phyloP scores from a whole-genome alignment of 2,113 vertebrate species.

The Protobothrops flavoviridis region DNA sequence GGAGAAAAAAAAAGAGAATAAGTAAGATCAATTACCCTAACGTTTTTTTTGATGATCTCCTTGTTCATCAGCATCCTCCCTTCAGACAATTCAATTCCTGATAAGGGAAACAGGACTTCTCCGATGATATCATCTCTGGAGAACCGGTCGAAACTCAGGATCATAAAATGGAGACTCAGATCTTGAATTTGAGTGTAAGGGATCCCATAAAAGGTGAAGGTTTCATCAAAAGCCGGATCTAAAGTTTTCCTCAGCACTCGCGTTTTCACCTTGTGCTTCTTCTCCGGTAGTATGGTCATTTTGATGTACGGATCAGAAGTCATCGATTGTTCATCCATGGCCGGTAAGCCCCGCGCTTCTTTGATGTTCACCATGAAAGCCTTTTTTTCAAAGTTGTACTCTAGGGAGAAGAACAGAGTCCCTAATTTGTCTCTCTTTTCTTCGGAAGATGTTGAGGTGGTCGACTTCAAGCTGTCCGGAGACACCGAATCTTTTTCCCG shows the following conservation, averaged over 20 bases:
- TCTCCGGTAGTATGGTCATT: slow-evolving; percentile 95
- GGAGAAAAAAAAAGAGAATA: background rate
- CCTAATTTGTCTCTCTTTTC: slow-evolving; percentile 83
- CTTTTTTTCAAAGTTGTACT: slow-evolving; percentile 96
- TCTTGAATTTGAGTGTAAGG: slow-evolving; percentile 86
- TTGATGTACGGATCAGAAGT: slow-evolving; percentile 99
- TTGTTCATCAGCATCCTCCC: slow-evolving; percentile 91
- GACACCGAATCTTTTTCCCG: slow-evolving; percentile 79
- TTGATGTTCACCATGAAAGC: slow-evolving; percentile 96
- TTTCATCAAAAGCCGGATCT: slow-evolving; percentile 96
- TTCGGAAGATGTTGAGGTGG: slow-evolving; percentile 79
- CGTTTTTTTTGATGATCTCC: slow-evolving; percentile 94
- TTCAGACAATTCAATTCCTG: slow-evolving; percentile 85
- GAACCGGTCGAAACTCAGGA: slow-evolving; percentile 96
- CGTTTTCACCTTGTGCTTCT: slow-evolving; percentile 98
- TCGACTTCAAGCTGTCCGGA: slow-evolving; percentile 84
- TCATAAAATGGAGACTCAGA: slow-evolving; percentile 89
- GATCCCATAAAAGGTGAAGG: slow-evolving; percentile 96
- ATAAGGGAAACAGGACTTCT: slow-evolving; percentile 89
- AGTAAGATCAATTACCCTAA: slow-evolving; percentile 82
- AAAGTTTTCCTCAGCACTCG: slow-evolving; percentile 95
- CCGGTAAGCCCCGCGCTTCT: slow-evolving; percentile 89
- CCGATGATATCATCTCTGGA: slow-evolving; percentile 96
- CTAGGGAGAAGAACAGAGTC: slow-evolving; percentile 90
- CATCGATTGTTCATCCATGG: slow-evolving; percentile 95